Evolutionary conservation across 92 coral and sea anemone genomes (phyloP).

Genomic region (Palythoa heliodiscus): DNA sequence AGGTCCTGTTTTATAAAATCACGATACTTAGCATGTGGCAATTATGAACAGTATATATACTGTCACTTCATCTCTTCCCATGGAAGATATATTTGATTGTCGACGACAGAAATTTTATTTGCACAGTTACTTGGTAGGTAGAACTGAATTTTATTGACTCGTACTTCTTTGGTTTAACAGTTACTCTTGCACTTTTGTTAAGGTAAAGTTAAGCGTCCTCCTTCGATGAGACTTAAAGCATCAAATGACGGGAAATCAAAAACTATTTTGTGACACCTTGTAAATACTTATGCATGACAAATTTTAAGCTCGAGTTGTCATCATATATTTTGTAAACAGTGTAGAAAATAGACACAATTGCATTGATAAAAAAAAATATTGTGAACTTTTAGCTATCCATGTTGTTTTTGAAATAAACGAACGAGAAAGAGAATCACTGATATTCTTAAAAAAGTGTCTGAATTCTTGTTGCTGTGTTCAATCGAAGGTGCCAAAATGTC

Average conservation of each 20-base stretch:
- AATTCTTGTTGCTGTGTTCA: background rate
- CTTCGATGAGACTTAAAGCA: slow-evolving; percentile 1
- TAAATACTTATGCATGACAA: slow-evolving; percentile 43
- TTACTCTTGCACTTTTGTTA: background rate
- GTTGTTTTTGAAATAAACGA: slow-evolving; percentile 26
- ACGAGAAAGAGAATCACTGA: background rate
- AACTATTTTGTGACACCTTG: slow-evolving; percentile 40
- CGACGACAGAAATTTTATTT: slow-evolving; percentile 28
- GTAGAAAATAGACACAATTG: slow-evolving; percentile 8
- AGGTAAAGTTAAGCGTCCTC: background rate
- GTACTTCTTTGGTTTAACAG: background rate
- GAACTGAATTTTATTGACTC: slow-evolving; percentile 12
- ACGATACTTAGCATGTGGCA: slow-evolving; percentile 50
- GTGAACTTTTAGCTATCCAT: background rate
- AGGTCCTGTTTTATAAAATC: slow-evolving; percentile 6
- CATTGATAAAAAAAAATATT: slow-evolving; percentile 3
- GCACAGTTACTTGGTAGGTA: slow-evolving; percentile 10
- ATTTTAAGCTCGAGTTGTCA: slow-evolving; percentile 31
- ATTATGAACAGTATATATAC: background rate
- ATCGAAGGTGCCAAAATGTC: background rate
- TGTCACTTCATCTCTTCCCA: slow-evolving; percentile 39
- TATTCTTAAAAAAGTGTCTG: background rate
- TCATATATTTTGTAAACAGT: slow-evolving; percentile 38
- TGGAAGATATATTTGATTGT: slow-evolving; percentile 47
- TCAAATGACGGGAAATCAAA: slow-evolving; percentile 9